Base-by-base conservation (phyloP, 2,797 vertebrate genomes). In the Fundulus diaphanus region DNA sequence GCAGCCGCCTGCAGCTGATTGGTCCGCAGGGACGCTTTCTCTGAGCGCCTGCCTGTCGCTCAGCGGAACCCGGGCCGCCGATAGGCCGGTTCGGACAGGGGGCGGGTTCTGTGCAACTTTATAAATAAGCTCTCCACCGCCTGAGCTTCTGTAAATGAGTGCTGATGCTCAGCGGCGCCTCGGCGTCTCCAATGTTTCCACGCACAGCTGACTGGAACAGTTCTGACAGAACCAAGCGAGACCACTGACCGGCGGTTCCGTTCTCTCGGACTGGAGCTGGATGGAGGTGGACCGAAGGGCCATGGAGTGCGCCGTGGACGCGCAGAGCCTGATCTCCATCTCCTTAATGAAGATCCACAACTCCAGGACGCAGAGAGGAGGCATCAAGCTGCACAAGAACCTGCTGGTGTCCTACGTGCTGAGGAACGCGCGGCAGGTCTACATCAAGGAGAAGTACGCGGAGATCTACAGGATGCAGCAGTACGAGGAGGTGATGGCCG, bases 351-450 rank as follows among this genome's bases (percentile, higher is more conserved):
- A 99, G 94, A 98, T 99, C 93, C 98, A 98, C 96, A 98, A 96
- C 95, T 98, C 97, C 86, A 93, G 97, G 92, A 97, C 96, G 87
- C 97, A 99, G 95, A 93, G 97, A 91, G 97, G 98, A 68, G 98
- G 98, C 57, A 96, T 99, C 94, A 98, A 97, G 95, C 97, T 99
- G 88, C 98, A 99, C 96, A 97, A 98, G 92, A 99, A 98, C 94
- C 97, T 99, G 83, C 96, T 99, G 92, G 97, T 99, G 65, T 99
- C 98, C 83, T 98, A 97, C 87, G 98, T 99, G 91, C 96, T 99
- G 93, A 95, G 97, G 94, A 98, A 98, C 96, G 98, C 98, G 89
- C 93, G 97, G 90, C 98, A 98, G 94, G 96, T 98, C 89, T 98
- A 99, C 96, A 96, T 99, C 94, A 97, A 96, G 94, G 96, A 99